Evolutionary conservation across 2,113 vertebrate species (phyloP).

Genomic region (Ochotona princeps): DNA sequence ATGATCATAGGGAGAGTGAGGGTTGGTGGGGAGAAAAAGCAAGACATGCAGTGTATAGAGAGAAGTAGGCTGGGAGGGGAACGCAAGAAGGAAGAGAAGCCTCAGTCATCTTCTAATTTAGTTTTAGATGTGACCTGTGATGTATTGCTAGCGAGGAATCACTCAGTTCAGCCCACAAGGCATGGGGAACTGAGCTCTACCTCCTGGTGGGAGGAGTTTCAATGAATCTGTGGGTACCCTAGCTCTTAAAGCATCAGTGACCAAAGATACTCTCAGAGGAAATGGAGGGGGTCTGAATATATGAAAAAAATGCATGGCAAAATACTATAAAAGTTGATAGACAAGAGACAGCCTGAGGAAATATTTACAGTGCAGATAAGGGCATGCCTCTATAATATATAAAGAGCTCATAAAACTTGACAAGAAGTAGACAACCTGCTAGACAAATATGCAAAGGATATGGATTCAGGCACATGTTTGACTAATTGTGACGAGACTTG

Average conservation of each 20-base stretch:
- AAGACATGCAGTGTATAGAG: neutral
- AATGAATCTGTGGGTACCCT: neutral
- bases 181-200: neutral
- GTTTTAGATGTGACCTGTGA: neutral
- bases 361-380: neutral
- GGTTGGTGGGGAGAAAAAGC: too few species aligned
- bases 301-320: neutral
- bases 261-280: neutral
- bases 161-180: neutral
- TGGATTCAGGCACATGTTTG: neutral
- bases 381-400: conserved; percentile 7
- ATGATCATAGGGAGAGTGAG: neutral
- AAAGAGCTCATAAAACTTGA: conserved; percentile 32
- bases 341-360: conserved; percentile 8
- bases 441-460: conserved; percentile 2
- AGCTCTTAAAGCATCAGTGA: neutral
- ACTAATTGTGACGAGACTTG: neutral
- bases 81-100: neutral
- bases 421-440: neutral
- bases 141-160: neutral
- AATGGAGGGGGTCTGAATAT: neutral
- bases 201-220: neutral
- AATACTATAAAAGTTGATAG: conserved; percentile 8
- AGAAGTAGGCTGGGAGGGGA: neutral
- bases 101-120: neutral